Base-by-base conservation (phyloP, 2,888 invertebrate genomes). In the Rutpela maculata region DNA sequence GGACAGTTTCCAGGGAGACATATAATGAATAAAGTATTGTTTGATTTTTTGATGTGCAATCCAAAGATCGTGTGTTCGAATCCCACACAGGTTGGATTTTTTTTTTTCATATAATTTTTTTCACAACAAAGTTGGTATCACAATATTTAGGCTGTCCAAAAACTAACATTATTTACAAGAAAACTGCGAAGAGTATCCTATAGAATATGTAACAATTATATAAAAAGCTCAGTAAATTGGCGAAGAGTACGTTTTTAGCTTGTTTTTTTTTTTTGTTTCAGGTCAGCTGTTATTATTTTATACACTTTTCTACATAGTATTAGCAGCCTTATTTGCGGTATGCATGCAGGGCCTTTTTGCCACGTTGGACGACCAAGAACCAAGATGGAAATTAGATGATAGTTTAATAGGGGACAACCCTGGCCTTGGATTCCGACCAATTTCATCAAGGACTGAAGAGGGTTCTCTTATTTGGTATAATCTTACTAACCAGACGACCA, bases 231-330 rank as follows among this genome's bases (percentile, higher is more conserved):
- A n/a, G n/a, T n/a, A n/a, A n/a, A n/a, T n/a, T n/a, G n/a, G n/a
- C n/a, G n/a, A n/a, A n/a, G n/a, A 26, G 4, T 26, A 26, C 4
- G 22, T 43, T 43, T 43, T 43, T 43, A 43, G 12, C 17, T 18
- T 22, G 6, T 59, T 63, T 35, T 35, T 80, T 35, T 80, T 85
- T 83, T 87, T 84, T 85, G 74, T 93, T 94, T 26, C 93, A 98
- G 98, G 93, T 79, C 94, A 96, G 88, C 93, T 98, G 78, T 87
- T 95, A 22, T 81, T 94, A 0, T 99, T 99, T 92, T 99, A 99
- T 91, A 81, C 93, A 62, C 92, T 97, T 81, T 99, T 98, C 92
- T 99, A 98, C 91, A 91, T 93, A 66, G 93, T 94, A 76, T 91
- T 99, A 88, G 95, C 95, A 17, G 93, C 95, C 9, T 91, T 99